These are phyloP conservation scores for Alloplasta piceator DNA, from an alignment of 2,888 invertebrate species.

Conservation along the genomic window DNA sequence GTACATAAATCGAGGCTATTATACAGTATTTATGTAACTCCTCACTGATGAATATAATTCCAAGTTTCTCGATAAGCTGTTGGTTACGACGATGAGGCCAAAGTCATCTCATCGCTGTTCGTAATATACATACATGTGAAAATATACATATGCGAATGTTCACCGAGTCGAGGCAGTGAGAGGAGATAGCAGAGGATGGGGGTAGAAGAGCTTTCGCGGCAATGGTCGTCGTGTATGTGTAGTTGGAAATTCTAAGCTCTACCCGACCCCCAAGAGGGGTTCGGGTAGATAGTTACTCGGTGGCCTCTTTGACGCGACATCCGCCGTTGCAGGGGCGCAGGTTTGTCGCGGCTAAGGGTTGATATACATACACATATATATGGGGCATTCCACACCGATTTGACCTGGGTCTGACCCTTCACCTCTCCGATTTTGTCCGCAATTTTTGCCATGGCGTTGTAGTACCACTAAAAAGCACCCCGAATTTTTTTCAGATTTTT, in stretches of 20 bases:
- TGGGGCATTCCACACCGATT: no score
- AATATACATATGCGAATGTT: background rate
- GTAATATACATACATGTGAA: constrained; percentile 1
- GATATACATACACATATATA: no score
- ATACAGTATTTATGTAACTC: background rate
- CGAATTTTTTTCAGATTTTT: no score
- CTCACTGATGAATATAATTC: background rate
- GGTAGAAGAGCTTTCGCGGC: constrained; percentile 13
- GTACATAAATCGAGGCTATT: no score
- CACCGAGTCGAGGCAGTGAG: background rate
- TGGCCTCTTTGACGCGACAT: background rate
- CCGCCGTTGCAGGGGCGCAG: background rate
- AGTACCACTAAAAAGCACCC: no score
- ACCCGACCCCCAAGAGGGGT: background rate
- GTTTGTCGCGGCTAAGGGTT: no score
- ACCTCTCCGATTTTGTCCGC: no score
- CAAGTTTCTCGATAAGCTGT: background rate
- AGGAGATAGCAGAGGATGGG: background rate
- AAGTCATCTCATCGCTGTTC: background rate
- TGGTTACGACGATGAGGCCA: background rate
- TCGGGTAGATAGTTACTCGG: background rate
- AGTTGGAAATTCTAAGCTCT: constrained; percentile 12
- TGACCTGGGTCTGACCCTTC: no score
- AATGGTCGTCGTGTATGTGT: constrained; percentile 14
- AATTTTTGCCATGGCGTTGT: no score